phyloP scores from a whole-genome alignment of 2,888 invertebrate species.

The Protophormia terraenovae region DNA sequence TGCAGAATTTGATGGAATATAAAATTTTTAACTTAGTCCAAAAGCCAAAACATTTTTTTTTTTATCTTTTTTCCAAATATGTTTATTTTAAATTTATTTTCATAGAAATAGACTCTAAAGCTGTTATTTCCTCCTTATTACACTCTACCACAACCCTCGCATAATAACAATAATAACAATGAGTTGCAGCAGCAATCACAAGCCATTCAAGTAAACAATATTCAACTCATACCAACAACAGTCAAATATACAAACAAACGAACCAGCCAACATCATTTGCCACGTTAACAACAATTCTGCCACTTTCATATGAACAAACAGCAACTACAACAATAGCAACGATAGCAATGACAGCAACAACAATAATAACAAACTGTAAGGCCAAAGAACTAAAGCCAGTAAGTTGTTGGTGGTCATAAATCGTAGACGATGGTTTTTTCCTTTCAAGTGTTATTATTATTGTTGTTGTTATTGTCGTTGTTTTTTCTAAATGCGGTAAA shows the following conservation, averaged over 20 bases:
- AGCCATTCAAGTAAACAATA: slow-evolving; percentile 62
- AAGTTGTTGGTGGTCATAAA: slow-evolving; percentile 64
- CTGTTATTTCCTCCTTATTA: too few relatives aligned
- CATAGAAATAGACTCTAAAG: too few relatives aligned
- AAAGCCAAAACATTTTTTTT: too few relatives aligned
- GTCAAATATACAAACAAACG: slow-evolving; percentile 34
- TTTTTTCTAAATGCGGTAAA: slow-evolving; percentile 42
- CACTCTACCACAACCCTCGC: slow-evolving; percentile 2
- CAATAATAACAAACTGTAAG: slow-evolving; percentile 1
- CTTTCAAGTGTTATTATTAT: background rate
- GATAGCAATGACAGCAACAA: slow-evolving; percentile 7
- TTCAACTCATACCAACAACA: slow-evolving; percentile 28
- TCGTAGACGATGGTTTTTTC: slow-evolving; percentile 59
- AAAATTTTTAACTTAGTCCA: too few relatives aligned
- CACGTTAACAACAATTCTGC: slow-evolving; percentile 61
- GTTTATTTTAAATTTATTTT: too few relatives aligned
- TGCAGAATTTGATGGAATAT: too few relatives aligned
- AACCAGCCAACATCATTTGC: slow-evolving; percentile 68
- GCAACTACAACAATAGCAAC: slow-evolving; percentile 32
- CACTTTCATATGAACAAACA: slow-evolving; percentile 71
- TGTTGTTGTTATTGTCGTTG: background rate
- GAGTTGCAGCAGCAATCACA: slow-evolving; percentile 30
- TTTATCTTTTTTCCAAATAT: too few relatives aligned
- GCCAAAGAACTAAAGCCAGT: slow-evolving; percentile 54
- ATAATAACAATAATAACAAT: background rate